A percentile compares a stretch with the other conserved stretches of the same genome.
These are phyloP conservation scores for Gambusia yucatana DNA, from an alignment of 2,797 vertebrate species.

Conservation along the genomic window DNA sequence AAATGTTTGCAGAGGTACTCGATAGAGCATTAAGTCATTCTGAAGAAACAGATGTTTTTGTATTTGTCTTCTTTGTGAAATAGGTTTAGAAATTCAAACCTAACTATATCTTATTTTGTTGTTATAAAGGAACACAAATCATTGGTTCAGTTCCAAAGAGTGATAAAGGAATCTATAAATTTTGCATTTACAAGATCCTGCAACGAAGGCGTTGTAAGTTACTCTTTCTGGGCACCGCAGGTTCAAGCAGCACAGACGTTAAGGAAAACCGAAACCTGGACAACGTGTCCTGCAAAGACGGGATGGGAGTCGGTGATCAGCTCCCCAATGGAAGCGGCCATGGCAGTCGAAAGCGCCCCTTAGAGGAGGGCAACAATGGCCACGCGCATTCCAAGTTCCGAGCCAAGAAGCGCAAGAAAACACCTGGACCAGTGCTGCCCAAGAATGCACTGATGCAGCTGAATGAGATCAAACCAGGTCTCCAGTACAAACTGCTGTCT, in stretches of 20 bases:
- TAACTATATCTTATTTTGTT: conserved; percentile 38
- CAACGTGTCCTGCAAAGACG: conserved; percentile 91
- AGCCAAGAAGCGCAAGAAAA: conserved; percentile 95
- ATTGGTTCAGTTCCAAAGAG: conserved; percentile 96
- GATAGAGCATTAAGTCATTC: conserved; percentile 1
- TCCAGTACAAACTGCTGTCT: conserved; percentile 94
- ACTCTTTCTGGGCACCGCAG: conserved; percentile 99
- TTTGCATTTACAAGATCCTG: conserved; percentile 99
- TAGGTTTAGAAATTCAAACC: conserved; percentile 5
- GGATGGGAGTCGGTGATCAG: conserved; percentile 84
- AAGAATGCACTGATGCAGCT: conserved; percentile 99
- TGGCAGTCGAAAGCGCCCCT: conserved; percentile 89
- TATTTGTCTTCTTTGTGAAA: conserved; percentile 16
- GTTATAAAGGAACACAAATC: conserved; percentile 89
- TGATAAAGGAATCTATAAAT: conserved; percentile 99
- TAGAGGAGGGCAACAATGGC: conserved; percentile 96
- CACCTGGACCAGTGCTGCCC: conserved; percentile 91
- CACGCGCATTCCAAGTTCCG: conserved; percentile 90
- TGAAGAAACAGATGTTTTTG: conserved; percentile 9
- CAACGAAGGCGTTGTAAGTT: conserved; percentile 99
- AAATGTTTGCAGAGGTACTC: conserved; percentile 13
- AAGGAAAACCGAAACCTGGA: conserved; percentile 97
- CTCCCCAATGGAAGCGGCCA: conserved; percentile 91
- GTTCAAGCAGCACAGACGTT: conserved; percentile 97
- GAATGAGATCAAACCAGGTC: conserved; percentile 95